Percentiles rank a stretch among this genome's conserved stretches.
phyloP scores from a whole-genome alignment of 2,797 vertebrate genomes.

The Chrysocyon brachyurus region DNA sequence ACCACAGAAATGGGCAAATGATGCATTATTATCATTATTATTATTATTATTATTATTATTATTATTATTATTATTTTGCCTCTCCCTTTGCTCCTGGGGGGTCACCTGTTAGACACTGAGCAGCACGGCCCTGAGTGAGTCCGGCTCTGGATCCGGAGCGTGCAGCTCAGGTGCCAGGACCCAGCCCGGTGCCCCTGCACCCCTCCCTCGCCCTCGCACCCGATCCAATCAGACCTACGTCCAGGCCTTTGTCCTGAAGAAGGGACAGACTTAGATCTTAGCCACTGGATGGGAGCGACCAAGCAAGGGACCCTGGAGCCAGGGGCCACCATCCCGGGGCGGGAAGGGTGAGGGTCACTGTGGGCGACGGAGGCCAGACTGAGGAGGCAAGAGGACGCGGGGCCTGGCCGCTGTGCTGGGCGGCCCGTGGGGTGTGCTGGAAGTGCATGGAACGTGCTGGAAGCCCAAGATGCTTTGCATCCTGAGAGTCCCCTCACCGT shows the following conservation, averaged over 20 bases:
- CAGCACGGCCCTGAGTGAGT: not conserved
- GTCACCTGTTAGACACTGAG: too few relatives aligned
- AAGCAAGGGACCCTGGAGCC: not conserved
- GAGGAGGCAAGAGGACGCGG: not conserved
- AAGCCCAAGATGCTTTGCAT: not conserved
- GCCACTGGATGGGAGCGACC: not conserved
- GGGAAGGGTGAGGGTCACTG: not conserved
- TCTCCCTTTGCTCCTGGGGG: not conserved
- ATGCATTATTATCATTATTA: too few relatives aligned
- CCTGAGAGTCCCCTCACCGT: accelerated
- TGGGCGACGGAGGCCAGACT: accelerated
- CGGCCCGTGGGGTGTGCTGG: accelerated
- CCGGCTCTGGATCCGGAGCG: not conserved
- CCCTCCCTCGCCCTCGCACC: accelerated
- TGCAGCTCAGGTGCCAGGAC: not conserved
- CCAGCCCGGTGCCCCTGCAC: accelerated
- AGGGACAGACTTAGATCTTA: not conserved
- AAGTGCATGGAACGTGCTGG: not conserved
- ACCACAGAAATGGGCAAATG: not conserved
- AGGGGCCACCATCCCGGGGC: too few relatives aligned
- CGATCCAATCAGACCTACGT: not conserved
- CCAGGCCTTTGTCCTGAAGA: not conserved
- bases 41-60: not conserved
- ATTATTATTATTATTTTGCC: not conserved
- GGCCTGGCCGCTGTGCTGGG: not conserved